These are phyloP conservation scores for Phortica variegata DNA, from an alignment of 1,140 invertebrate species.

Conservation along the genomic window DNA sequence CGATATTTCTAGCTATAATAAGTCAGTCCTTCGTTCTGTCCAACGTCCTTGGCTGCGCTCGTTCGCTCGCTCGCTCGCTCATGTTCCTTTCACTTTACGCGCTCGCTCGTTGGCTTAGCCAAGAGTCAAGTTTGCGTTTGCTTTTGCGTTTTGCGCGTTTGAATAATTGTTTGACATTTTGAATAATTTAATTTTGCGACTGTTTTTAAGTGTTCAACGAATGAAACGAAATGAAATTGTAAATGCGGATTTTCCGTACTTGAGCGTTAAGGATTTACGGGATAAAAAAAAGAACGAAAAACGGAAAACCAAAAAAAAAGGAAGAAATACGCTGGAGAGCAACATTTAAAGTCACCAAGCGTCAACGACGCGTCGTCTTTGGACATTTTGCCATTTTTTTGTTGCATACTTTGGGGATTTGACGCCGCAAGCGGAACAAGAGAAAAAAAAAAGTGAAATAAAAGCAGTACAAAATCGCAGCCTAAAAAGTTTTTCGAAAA, in stretches of 20 bases:
- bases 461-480: no score
- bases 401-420: no score
- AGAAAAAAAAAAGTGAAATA: no score
- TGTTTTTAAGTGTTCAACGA: conserved; percentile 12
- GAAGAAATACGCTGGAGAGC: conserved; percentile 10
- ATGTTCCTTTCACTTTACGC: not conserved
- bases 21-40: not conserved
- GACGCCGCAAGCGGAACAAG: no score
- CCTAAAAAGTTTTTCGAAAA: no score
- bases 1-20: not conserved
- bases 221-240: conserved; percentile 12
- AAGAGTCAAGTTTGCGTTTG: not conserved
- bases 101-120: not conserved
- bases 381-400: no score
- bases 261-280: no score
- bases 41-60: not conserved
- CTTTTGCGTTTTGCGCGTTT: conserved; percentile 3
- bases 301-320: conserved; percentile 12
- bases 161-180: conserved; percentile 18
- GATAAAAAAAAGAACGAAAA: not conserved
- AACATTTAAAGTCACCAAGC: conserved; percentile 16
- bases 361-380: no score
- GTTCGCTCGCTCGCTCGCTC: not conserved
- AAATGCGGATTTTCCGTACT: conserved; percentile 2
- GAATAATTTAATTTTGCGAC: conserved; percentile 18